Evolutionary conservation across 2,888 invertebrate species (phyloP).

Genomic region (Dynastes maya): DNA sequence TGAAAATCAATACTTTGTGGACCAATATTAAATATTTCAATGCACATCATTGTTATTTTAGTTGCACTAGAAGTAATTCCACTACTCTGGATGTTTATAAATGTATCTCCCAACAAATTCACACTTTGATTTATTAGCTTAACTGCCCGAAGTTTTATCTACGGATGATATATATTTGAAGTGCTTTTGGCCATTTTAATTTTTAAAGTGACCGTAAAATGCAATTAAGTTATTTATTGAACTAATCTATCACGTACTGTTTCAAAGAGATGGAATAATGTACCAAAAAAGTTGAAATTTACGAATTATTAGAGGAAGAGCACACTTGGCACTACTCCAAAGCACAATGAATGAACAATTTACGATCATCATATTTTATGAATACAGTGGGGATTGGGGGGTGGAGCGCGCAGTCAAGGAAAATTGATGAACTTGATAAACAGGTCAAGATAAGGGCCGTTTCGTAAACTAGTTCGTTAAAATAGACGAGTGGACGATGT

Average conservation of each 20-base stretch:
- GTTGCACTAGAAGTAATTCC: no score
- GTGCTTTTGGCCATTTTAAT: background rate
- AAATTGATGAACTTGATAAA: conserved; percentile 41
- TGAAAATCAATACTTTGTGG: no score
- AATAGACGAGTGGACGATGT: conserved; percentile 1
- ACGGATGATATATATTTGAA: background rate
- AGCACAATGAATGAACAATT: conserved; percentile 42
- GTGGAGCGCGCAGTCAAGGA: background rate
- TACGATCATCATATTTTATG: conserved; percentile 44
- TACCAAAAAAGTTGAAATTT: conserved; percentile 15
- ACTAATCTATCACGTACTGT: conserved; percentile 28
- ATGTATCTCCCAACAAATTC: background rate
- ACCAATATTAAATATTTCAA: no score
- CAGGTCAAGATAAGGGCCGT: conserved; percentile 23
- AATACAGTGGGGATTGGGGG: conserved; percentile 1
- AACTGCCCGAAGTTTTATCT: background rate
- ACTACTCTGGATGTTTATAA: no score
- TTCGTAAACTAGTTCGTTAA: conserved; percentile 12
- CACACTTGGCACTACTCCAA: conserved; percentile 34
- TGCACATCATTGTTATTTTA: no score
- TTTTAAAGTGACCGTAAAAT: conserved; percentile 17
- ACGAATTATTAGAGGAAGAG: conserved; percentile 34
- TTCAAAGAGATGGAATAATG: conserved; percentile 35
- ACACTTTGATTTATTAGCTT: background rate
- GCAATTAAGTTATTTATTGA: conserved; percentile 40